Percentiles rank a stretch among this genome's conserved stretches.
phyloP scores from a whole-genome alignment of 2,797 vertebrate genomes.

The Xenentodon cancila region DNA sequence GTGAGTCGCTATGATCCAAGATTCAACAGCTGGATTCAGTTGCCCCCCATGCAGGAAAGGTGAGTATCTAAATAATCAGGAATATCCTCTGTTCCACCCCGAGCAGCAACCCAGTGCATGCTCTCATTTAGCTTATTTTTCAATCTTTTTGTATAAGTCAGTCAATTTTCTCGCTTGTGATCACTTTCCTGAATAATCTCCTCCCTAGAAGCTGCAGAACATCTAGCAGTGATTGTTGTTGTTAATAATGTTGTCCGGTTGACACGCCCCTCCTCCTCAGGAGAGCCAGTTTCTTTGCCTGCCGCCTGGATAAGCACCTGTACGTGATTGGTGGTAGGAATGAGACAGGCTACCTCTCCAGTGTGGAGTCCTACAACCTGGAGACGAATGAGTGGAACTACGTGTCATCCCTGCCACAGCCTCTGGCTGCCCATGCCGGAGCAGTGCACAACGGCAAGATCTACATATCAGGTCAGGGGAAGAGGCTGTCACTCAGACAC shows the following conservation, averaged over 20 bases:
- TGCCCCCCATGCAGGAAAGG: slow-evolving; percentile 99
- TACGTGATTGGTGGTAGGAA: slow-evolving; percentile 98
- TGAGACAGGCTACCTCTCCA: slow-evolving; percentile 96
- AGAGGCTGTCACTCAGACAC: slow-evolving; percentile 1
- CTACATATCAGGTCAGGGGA: slow-evolving; percentile 95
- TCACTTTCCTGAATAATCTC: slow-evolving; percentile 13
- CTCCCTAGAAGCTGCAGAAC: background rate
- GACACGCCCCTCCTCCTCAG: slow-evolving; percentile 76
- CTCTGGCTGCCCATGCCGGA: slow-evolving; percentile 95
- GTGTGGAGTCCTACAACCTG: slow-evolving; percentile 97
- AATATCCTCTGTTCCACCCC: background rate
- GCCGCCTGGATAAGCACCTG: slow-evolving; percentile 95
- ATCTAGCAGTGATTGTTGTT: slow-evolving; percentile 16
- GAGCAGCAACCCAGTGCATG: too few species aligned
- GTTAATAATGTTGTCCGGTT: slow-evolving; percentile 63
- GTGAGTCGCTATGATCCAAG: slow-evolving; percentile 98
- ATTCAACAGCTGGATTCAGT: slow-evolving; percentile 99
- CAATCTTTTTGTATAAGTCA: too few species aligned
- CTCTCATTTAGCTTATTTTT: too few species aligned
- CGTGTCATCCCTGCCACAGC: slow-evolving; percentile 93
- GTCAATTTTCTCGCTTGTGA: background rate
- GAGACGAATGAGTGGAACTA: slow-evolving; percentile 99
- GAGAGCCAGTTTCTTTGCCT: slow-evolving; percentile 99
- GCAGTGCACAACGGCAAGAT: slow-evolving; percentile 98
- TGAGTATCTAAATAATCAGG: slow-evolving; percentile 63